These are phyloP conservation scores for Lasioglossum figueresi DNA, from an alignment of 2,888 invertebrate species.

Conservation along the genomic window DNA sequence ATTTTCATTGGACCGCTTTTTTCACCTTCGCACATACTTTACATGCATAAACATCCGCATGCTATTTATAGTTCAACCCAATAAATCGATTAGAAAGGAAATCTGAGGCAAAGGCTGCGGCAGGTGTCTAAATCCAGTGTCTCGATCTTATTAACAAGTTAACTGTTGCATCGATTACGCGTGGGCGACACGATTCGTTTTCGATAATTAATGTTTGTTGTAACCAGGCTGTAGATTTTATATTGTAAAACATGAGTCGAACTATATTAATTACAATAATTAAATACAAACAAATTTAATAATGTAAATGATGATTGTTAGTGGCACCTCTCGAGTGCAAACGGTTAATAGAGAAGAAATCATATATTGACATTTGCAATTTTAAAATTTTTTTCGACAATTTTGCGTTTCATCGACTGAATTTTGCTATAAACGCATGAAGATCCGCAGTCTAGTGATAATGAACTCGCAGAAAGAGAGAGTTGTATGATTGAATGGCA, in stretches of 20 bases:
- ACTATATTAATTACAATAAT: no score
- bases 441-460: no score
- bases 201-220: neutral
- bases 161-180: neutral
- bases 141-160: neutral
- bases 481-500: neutral
- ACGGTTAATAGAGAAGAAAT: no score
- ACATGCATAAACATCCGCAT: constrained; percentile 2
- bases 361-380: no score
- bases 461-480: neutral
- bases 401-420: no score
- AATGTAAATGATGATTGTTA: no score
- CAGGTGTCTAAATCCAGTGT: neutral
- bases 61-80: neutral
- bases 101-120: neutral
- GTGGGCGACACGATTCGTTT: neutral
- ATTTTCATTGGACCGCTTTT: neutral
- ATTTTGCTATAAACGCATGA: no score
- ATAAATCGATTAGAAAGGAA: constrained; percentile 7
- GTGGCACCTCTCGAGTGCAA: no score
- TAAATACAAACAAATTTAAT: no score
- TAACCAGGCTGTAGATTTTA: no score
- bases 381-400: no score
- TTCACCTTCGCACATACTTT: neutral
- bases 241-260: no score